phyloP scores from a whole-genome alignment of 1,140 invertebrate genomes.

The Pachypeltis micranthus region DNA sequence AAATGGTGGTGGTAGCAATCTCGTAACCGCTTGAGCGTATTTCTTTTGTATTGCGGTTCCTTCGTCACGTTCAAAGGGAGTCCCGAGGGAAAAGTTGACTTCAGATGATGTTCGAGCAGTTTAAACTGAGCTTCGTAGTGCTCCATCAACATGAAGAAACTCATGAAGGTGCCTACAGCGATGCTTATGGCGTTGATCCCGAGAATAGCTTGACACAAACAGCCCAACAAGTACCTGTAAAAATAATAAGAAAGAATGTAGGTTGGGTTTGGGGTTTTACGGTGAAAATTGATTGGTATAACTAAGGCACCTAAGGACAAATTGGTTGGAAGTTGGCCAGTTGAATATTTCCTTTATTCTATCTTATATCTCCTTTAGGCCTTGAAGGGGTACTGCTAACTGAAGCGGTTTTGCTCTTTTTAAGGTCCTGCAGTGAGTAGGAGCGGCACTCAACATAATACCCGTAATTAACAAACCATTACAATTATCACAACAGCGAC shows the following conservation, averaged over 20 bases:
- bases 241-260: neutral
- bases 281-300: too few relatives aligned
- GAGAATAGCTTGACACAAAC: neutral
- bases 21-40: neutral
- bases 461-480: too few relatives aligned
- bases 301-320: too few relatives aligned
- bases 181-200: neutral
- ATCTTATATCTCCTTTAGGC: too few relatives aligned
- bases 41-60: neutral
- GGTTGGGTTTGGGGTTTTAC: too few relatives aligned
- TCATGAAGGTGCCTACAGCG: neutral
- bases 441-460: too few relatives aligned
- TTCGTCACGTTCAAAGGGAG: neutral
- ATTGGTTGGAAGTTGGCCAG: too few relatives aligned
- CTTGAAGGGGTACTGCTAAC: too few relatives aligned
- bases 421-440: too few relatives aligned
- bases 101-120: neutral
- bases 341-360: too few relatives aligned
- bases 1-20: neutral
- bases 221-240: neutral
- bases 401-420: too few relatives aligned
- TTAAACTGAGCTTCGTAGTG: neutral
- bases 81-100: neutral
- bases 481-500: too few relatives aligned
- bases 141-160: neutral